Conservation (phyloP, 30 jellyfish, hydroid and myxozoan genomes). For the Pseudorhiza aurosa region DNA sequence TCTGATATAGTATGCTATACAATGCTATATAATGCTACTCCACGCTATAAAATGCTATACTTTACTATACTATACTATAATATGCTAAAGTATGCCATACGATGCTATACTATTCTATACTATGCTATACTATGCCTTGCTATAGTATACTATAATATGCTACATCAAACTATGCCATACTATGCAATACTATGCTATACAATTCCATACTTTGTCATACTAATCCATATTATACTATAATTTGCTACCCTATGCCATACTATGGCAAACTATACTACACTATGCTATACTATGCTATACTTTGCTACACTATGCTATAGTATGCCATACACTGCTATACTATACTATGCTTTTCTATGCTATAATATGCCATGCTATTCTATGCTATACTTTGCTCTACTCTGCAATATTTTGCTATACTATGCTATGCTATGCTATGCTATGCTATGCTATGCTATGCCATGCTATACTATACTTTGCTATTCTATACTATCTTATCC, state of each 20-base stretch:
- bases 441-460: background rate
- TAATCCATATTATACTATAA: background rate
- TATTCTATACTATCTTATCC: background rate
- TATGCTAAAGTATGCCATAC: background rate
- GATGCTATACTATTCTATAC: background rate
- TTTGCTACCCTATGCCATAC: background rate
- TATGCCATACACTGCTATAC: background rate
- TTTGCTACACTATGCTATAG: background rate
- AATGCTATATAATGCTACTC: background rate
- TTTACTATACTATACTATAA: slow-evolving; percentile 14
- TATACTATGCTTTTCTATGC: background rate
- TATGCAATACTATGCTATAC: background rate
- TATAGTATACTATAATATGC: background rate
- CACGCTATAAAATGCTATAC: background rate
- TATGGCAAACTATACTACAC: background rate
- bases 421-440: background rate
- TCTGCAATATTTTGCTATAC: background rate
- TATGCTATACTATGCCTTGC: background rate
- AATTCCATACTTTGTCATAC: background rate
- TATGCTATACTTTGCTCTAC: background rate
- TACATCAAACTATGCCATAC: no score
- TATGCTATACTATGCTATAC: background rate
- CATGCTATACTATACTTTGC: background rate
- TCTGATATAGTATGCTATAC: background rate
- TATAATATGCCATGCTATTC: background rate